A percentile compares a stretch with the other conserved stretches of the same genome.
Conservation (phyloP, 2,888 invertebrate genomes). For the Tridacna gigas region DNA sequence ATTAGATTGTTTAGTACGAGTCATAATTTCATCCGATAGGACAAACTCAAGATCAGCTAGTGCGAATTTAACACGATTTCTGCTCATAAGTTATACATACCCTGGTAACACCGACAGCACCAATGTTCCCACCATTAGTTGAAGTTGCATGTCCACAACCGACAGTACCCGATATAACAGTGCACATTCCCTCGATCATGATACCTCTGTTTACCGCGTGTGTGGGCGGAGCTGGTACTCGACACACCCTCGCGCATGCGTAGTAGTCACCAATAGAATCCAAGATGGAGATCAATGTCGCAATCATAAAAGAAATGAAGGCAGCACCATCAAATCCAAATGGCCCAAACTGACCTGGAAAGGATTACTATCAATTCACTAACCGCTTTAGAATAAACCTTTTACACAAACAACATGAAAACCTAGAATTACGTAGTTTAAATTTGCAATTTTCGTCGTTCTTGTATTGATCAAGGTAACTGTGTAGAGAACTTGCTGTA, state of each 20-base stretch:
- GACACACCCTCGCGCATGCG: constrained; percentile 90
- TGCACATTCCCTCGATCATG: constrained; percentile 91
- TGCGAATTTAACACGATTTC: too few relatives aligned
- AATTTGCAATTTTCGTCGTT: too few relatives aligned
- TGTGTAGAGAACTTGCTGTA: too few relatives aligned
- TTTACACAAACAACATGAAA: too few relatives aligned
- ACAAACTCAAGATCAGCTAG: too few relatives aligned
- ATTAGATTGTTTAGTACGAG: too few relatives aligned
- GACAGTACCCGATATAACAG: constrained; percentile 92
- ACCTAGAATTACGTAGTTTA: too few relatives aligned
- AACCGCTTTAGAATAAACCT: too few relatives aligned
- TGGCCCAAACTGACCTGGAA: constrained; percentile 74
- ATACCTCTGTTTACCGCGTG: constrained; percentile 94
- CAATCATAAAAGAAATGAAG: constrained; percentile 73
- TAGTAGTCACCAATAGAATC: constrained; percentile 92
- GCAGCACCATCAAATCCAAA: constrained; percentile 69
- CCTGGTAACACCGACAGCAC: constrained; percentile 94
- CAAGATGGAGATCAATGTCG: constrained; percentile 73
- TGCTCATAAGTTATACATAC: constrained; percentile 83
- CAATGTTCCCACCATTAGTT: constrained; percentile 95
- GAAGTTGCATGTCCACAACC: constrained; percentile 95
- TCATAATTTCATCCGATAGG: too few relatives aligned
- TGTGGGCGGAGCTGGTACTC: constrained; percentile 92
- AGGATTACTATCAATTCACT: too few relatives aligned
- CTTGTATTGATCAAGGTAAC: too few relatives aligned